phyloP scores from a whole-genome alignment of 2,797 vertebrate species.

The Sphenodon punctatus region DNA sequence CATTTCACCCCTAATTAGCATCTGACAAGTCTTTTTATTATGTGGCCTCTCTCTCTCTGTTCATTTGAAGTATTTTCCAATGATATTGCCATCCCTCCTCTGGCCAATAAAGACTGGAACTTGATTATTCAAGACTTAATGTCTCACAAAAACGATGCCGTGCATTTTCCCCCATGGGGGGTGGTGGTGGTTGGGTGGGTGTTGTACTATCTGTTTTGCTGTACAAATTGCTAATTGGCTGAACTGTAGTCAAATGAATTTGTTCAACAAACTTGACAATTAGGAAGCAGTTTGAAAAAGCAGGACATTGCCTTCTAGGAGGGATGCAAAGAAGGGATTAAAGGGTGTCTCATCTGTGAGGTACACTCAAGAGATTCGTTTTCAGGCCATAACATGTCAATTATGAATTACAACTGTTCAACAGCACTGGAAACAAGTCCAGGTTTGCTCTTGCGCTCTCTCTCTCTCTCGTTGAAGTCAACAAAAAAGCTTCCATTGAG shows the following conservation, averaged over 20 bases:
- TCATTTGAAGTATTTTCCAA: too few species aligned
- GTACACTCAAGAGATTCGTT: slow-evolving; percentile 16
- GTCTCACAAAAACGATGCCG: background rate
- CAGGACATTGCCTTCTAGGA: slow-evolving; percentile 15
- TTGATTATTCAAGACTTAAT: background rate
- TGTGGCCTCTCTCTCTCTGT: too few species aligned
- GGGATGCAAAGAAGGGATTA: slow-evolving; percentile 39
- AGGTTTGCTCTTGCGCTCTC: slow-evolving; percentile 33
- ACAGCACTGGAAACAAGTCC: slow-evolving; percentile 20
- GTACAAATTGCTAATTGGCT: background rate
- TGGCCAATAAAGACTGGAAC: slow-evolving; percentile 31
- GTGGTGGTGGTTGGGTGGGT: too few species aligned
- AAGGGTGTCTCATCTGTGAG: background rate
- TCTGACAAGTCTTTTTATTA: too few species aligned
- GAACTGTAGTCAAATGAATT: slow-evolving; percentile 29
- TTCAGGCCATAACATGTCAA: slow-evolving; percentile 40
- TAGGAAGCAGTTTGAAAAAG: slow-evolving; percentile 39
- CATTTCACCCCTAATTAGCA: too few species aligned
- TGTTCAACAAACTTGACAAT: slow-evolving; percentile 22
- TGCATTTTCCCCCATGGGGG: background rate
- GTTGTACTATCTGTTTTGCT: background rate
- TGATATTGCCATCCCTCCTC: background rate
- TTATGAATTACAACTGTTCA: slow-evolving; percentile 38
- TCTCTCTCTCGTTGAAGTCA: slow-evolving; percentile 31
- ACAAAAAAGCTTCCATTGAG: slow-evolving; percentile 7